These are phyloP conservation scores for Pachypanchax playfairii DNA, from an alignment of 2,113 vertebrate species.

Conservation along the genomic window DNA sequence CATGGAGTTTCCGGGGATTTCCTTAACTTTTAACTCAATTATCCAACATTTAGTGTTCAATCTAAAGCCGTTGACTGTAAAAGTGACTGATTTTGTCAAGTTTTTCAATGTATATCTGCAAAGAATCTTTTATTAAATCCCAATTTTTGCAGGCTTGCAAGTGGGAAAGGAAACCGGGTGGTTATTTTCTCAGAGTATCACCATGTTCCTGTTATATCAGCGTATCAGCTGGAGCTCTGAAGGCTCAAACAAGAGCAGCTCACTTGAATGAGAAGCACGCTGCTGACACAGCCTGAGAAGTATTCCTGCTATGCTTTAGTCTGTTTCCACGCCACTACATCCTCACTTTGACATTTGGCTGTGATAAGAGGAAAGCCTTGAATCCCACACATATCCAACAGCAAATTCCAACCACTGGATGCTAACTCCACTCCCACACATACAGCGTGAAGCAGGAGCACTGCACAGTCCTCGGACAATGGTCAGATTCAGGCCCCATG, in stretches of 20 bases:
- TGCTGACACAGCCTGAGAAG: constrained; percentile 72
- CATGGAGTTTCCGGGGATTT: constrained; percentile 41
- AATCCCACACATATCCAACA: constrained; percentile 80
- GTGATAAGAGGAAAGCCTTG: constrained; percentile 80
- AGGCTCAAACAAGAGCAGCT: constrained; percentile 34
- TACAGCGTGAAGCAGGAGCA: constrained; percentile 49
- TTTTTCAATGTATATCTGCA: not conserved
- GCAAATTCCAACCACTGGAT: constrained; percentile 73
- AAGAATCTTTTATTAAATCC: not conserved
- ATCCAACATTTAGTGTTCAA: constrained; percentile 19
- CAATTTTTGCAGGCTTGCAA: not conserved
- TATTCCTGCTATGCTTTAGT: constrained; percentile 78
- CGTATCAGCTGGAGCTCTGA: constrained; percentile 58
- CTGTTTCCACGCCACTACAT: constrained; percentile 74
- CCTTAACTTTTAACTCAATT: constrained; percentile 29
- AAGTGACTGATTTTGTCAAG: not conserved
- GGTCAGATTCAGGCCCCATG: constrained; percentile 83
- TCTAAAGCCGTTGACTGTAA: not conserved
- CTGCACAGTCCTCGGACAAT: constrained; percentile 78
- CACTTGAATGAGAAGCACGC: constrained; percentile 65
- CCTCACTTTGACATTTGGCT: constrained; percentile 80
- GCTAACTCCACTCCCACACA: constrained; percentile 65
- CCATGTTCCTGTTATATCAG: constrained; percentile 27
- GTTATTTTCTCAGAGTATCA: constrained; percentile 5
- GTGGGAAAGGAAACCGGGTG: constrained; percentile 17